Evolutionary conservation across 2,888 invertebrate genomes (phyloP).

Genomic region (Lathronympha strigana): DNA sequence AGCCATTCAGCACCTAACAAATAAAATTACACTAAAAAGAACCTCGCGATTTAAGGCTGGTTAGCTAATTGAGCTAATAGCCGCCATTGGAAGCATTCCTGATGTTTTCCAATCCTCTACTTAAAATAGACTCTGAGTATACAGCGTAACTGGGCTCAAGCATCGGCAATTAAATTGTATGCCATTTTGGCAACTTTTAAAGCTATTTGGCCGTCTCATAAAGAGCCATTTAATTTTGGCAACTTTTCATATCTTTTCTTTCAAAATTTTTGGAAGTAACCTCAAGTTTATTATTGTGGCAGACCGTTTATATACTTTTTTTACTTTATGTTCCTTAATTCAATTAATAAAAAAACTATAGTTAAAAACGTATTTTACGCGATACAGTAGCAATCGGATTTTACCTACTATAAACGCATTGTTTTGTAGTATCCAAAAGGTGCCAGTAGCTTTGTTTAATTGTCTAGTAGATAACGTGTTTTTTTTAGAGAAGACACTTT

Average conservation of each 20-base stretch:
- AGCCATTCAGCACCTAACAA: conserved; percentile 24
- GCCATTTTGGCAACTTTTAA: not conserved
- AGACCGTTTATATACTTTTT: too few species aligned
- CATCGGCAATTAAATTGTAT: not conserved
- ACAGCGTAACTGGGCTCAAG: not conserved
- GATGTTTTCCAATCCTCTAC: not conserved
- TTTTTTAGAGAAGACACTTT: too few species aligned
- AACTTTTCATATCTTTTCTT: too few species aligned
- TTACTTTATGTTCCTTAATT: too few species aligned
- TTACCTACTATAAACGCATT: too few species aligned
- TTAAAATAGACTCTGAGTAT: not conserved
- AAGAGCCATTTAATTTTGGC: not conserved
- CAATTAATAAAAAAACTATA: not conserved
- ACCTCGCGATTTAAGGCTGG: conserved; percentile 12
- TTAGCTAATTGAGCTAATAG: conserved; percentile 19
- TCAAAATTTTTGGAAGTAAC: too few species aligned
- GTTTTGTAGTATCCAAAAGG: too few species aligned
- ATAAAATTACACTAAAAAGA: conserved; percentile 29
- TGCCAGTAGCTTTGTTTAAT: too few species aligned
- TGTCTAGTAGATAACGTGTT: too few species aligned
- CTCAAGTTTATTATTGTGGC: too few species aligned
- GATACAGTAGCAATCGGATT: too few species aligned
- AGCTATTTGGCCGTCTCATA: not conserved
- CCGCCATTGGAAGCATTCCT: conserved; percentile 18
- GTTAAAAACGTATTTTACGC: conserved; percentile 5